Evolutionary conservation across 2,797 vertebrate species (phyloP), one percentile per base, ranked within the genome.

Genomic region (Poeciliopsis turneri): DNA sequence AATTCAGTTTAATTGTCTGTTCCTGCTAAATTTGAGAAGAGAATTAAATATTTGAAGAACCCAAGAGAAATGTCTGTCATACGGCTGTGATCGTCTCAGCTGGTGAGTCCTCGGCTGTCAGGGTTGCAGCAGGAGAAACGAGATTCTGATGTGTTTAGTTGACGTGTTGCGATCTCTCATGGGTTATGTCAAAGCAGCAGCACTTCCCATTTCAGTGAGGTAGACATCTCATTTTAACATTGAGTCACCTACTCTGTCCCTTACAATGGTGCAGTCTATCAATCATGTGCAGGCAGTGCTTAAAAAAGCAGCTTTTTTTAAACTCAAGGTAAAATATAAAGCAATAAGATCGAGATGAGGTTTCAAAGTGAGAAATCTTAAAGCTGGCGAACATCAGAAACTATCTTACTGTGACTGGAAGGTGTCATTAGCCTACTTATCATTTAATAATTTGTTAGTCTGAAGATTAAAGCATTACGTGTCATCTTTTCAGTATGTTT

Each of bases 141-240:
- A 88, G 70, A 71, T 77, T 75, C 81, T 78, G 83, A 86, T 78
- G 41, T 59, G 51, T 12, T 11, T 33, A 78, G 69, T 80, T 84
- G 84, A 88, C 87, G 81, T 41, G 64, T 3, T 45, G 79, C 77
- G 74, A 86, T 87, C 85, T 89, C 87, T 88, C 78, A 84, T 20
- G 53, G 69, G 41, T 74, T 76, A 43, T 85, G 86, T 82, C 84
- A 88, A 88, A 53, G 84, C 87, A 89, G 91, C 87, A 68, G 78
- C n/a, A 81, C 76, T 72, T 82, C 74, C 75, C 11, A 23, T 82
- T 73, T 82, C 64, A 73, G 47, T 73, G 71, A 81, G 81, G 79
- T 77, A 72, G 73, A 81, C 77, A 85, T 78, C 69, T 76, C 0
- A 9, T 72, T 78, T 53, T 75, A 45, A 61, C 23, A 70, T 69